Evolutionary conservation across 1,140 invertebrate species (phyloP).

Genomic region (Sitobion miscanthi): DNA sequence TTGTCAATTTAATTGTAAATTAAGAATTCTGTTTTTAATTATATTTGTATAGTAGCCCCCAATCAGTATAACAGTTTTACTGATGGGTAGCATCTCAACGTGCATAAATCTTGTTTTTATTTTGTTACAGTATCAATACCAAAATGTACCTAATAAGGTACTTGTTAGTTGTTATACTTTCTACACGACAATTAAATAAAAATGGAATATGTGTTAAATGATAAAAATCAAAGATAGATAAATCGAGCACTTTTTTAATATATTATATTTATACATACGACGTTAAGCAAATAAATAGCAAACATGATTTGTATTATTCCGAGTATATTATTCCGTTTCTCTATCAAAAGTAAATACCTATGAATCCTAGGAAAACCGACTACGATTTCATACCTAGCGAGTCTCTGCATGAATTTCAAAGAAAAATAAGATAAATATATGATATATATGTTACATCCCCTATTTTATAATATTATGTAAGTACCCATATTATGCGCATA

Average conservation of each 20-base stretch:
- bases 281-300: background rate
- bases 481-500: background rate
- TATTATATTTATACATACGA: background rate
- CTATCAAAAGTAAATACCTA: background rate
- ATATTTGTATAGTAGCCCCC: background rate
- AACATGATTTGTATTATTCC: background rate
- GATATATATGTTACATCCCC: background rate
- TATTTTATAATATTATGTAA: background rate
- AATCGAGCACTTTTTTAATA: background rate
- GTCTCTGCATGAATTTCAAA: background rate
- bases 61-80: background rate
- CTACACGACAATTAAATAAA: background rate
- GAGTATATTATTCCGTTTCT: background rate
- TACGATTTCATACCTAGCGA: background rate
- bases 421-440: background rate
- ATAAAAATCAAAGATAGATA: background rate
- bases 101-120: background rate
- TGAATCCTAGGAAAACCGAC: too few relatives aligned
- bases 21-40: background rate
- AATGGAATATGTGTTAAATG: background rate
- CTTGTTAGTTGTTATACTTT: background rate
- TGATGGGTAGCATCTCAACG: background rate
- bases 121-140: background rate
- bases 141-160: background rate
- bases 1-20: background rate